These are phyloP conservation scores for Cacoxenus indagator DNA, from an alignment of 2,888 invertebrate species.

Conservation along the genomic window DNA sequence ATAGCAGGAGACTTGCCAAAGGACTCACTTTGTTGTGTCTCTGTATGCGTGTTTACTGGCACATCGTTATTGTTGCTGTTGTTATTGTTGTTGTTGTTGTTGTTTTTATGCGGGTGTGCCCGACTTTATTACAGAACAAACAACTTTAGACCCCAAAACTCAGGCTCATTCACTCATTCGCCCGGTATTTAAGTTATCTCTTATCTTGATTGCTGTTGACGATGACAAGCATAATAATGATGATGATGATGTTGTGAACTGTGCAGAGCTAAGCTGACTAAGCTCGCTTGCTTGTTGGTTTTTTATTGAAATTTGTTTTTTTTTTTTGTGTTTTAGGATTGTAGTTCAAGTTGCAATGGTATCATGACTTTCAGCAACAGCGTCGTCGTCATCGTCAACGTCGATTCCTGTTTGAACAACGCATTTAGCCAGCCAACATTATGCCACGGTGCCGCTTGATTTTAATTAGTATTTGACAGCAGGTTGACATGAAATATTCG, in stretches of 20 bases:
- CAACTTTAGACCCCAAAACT: conserved; percentile 37
- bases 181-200: conserved; percentile 58
- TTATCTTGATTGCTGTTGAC: conserved; percentile 63
- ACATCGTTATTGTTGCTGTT: conserved; percentile 44
- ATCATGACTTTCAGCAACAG: background rate
- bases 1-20: conserved; percentile 1
- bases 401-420: conserved; percentile 3
- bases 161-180: conserved; percentile 29
- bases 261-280: background rate
- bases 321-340: conserved; percentile 5
- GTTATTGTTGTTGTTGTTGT: conserved; percentile 27
- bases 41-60: conserved; percentile 28
- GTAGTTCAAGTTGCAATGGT: background rate
- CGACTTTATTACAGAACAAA: conserved; percentile 61
- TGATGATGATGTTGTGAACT: conserved; percentile 21
- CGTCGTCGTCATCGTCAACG: background rate
- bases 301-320: conserved; percentile 37
- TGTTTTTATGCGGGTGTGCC: conserved; percentile 24
- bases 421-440: background rate
- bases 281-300: conserved; percentile 24
- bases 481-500: conserved; percentile 47
- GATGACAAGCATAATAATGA: conserved; percentile 64
- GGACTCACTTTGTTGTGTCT: conserved; percentile 4
- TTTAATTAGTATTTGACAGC: conserved; percentile 64
- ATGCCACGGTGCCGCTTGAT: conserved; percentile 47